Percentiles rank a stretch among this genome's conserved stretches.
phyloP scores from a whole-genome alignment of 1,140 invertebrate genomes.

The Episyrphus balteatus region DNA sequence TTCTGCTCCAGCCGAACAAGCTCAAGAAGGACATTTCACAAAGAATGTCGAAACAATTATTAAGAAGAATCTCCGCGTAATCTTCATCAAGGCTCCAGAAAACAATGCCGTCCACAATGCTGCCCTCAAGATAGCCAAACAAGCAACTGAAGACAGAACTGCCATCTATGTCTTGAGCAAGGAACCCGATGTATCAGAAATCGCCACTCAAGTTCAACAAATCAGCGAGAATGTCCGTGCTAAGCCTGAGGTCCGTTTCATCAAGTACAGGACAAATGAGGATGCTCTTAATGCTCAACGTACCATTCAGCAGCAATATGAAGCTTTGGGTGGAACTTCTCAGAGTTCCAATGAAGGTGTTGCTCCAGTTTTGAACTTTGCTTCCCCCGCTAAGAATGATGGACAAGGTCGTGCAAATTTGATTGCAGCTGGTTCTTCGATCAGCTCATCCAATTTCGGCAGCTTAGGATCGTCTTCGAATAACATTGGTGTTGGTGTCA shows the following conservation, averaged over 20 bases:
- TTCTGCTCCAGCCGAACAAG: conserved; percentile 20
- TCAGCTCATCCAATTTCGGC: too few species aligned
- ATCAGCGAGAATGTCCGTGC: conserved; percentile 18
- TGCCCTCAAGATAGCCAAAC: conserved; percentile 21
- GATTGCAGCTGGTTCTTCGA: too few species aligned
- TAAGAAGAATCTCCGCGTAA: conserved; percentile 24
- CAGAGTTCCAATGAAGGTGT: conserved; percentile 21
- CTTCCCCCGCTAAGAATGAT: conserved; percentile 14
- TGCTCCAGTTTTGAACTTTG: conserved; percentile 26
- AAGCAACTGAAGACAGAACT: conserved; percentile 24
- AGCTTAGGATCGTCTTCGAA: too few species aligned
- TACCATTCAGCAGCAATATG: conserved; percentile 29
- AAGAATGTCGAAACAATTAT: conserved; percentile 14
- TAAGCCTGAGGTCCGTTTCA: conserved; percentile 30
- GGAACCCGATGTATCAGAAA: conserved; percentile 22
- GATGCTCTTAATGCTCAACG: conserved; percentile 27
- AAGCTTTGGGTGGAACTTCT: conserved; percentile 21
- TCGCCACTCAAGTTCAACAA: conserved; percentile 19
- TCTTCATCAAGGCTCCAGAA: conserved; percentile 32
- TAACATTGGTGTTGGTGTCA: too few species aligned
- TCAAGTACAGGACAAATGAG: conserved; percentile 25
- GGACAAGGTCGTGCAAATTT: too few species aligned
- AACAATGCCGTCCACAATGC: conserved; percentile 25
- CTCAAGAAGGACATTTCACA: conserved; percentile 16
- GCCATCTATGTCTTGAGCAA: conserved; percentile 29